Percentiles rank a stretch among this genome's conserved stretches.
Evolutionary conservation across 2,113 vertebrate species (phyloP).

Genomic region (Platichthys flesus): DNA sequence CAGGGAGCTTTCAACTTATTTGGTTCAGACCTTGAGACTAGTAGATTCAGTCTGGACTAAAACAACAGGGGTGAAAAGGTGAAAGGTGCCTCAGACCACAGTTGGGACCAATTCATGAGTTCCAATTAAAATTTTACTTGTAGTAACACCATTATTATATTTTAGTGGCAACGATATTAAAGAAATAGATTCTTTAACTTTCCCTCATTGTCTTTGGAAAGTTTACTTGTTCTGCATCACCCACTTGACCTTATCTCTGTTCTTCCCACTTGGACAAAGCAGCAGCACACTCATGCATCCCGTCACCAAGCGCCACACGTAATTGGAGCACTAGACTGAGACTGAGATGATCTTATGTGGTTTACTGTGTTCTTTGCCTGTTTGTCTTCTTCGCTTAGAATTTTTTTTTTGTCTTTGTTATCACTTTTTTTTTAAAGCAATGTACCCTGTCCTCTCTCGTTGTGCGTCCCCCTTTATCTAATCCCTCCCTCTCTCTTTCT

Average conservation of each 20-base stretch:
- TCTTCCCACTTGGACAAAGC: slow-evolving; percentile 58
- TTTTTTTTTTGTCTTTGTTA: slow-evolving; percentile 17
- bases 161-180: too few species aligned
- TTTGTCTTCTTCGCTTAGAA: slow-evolving; percentile 40
- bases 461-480: slow-evolving; percentile 39
- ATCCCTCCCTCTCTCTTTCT: slow-evolving; percentile 50
- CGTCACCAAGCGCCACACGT: slow-evolving; percentile 50
- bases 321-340: slow-evolving; percentile 53
- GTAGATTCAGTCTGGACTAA: too few species aligned
- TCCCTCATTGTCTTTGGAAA: slow-evolving; percentile 23
- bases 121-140: too few species aligned
- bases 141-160: too few species aligned
- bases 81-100: too few species aligned
- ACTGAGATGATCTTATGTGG: slow-evolving; percentile 40
- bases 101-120: too few species aligned
- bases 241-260: slow-evolving; percentile 48
- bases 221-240: slow-evolving; percentile 44
- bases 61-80: too few species aligned
- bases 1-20: too few species aligned
- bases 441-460: slow-evolving; percentile 37
- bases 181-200: neutral
- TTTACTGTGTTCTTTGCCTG: slow-evolving; percentile 37
- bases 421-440: slow-evolving; percentile 39
- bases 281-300: slow-evolving; percentile 56
- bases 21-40: too few species aligned